Conservation (phyloP, 2,888 invertebrate species). For the Yponomeuta cagnagella region DNA sequence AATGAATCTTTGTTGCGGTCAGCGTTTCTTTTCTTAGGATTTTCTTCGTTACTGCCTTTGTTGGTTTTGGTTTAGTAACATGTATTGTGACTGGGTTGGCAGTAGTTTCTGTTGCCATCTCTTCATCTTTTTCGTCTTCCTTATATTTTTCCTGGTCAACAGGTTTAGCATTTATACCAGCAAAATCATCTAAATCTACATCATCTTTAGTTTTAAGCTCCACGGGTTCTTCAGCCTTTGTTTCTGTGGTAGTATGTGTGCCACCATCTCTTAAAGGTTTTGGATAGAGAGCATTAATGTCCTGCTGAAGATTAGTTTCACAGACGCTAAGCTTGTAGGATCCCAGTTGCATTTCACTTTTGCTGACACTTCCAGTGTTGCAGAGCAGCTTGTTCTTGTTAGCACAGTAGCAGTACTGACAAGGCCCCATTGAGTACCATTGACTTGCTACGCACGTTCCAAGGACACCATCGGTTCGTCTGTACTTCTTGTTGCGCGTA, state of each 20-base stretch:
- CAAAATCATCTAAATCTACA: neutral
- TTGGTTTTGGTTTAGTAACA: neutral
- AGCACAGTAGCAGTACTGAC: constrained; percentile 53
- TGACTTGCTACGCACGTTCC: constrained; percentile 39
- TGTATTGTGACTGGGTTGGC: too few relatives aligned
- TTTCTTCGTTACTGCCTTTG: neutral
- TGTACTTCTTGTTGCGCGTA: neutral
- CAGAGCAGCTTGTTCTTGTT: constrained; percentile 48
- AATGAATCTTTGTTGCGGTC: too few relatives aligned
- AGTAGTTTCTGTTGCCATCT: neutral
- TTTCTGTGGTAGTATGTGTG: neutral
- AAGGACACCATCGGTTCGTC: constrained; percentile 24
- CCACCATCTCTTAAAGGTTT: neutral
- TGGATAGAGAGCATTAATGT: constrained; percentile 32
- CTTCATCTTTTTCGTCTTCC: neutral
- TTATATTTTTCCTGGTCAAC: neutral
- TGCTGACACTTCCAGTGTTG: constrained; percentile 33
- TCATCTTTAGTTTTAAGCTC: neutral
- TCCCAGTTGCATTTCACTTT: constrained; percentile 33
- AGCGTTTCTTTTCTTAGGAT: neutral
- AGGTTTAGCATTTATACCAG: neutral
- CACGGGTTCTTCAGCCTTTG: neutral
- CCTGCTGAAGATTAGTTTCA: constrained; percentile 38
- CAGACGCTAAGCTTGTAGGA: constrained; percentile 42
- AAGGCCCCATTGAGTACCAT: constrained; percentile 54